Evolutionary conservation across 2,797 vertebrate genomes (phyloP), one percentile per base, ranked within the genome.

Genomic region (Amazonetta brasiliensis): DNA sequence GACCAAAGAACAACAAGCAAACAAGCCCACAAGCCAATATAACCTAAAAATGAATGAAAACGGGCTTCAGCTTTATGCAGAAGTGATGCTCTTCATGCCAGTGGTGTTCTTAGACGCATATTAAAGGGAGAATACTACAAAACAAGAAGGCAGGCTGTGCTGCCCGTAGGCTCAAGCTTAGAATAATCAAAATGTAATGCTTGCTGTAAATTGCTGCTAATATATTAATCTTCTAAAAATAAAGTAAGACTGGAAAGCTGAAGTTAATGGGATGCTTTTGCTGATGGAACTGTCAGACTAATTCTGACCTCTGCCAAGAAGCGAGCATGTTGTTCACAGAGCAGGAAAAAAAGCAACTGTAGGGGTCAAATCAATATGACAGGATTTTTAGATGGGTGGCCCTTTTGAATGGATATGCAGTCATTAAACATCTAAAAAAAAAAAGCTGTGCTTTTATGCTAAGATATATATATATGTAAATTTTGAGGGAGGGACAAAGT

Each of bases 1-100:
- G 8, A 84, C 66, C 85, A 73, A 93, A 88, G 83, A 79, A 33
- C 30, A 90, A 74, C 79, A 86, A 85, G 52, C 60, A 74, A 93
- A 79, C 73, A 82, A 91, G 44, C 7, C 68, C 87, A 63, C 6
- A 35, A 74, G 56, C 72, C 66, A 56, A 30, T 35, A 37, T 41
- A 66, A 59, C 62, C 33, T 59, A 69, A 80, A 94, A 71, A 48
- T 1, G 43, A 74, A 88, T 67, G 23, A 73, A 48, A 82, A 87
- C 60, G 13, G 67, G 52, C 80, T 90, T 90, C 5, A 22, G n/a
- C 63, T 73, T 67, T 11, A 48, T 26, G 66, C n/a, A 86, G 41
- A 84, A 69, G 58, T 2, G 2, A 3, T 10, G 19, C 9, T 78
- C 15, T 25, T 84, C 48, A 2, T 11, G 44, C 22, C 69, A 64